Base-by-base conservation (phyloP, 2,113 vertebrate genomes). In the Salvelinus sp. region DNA sequence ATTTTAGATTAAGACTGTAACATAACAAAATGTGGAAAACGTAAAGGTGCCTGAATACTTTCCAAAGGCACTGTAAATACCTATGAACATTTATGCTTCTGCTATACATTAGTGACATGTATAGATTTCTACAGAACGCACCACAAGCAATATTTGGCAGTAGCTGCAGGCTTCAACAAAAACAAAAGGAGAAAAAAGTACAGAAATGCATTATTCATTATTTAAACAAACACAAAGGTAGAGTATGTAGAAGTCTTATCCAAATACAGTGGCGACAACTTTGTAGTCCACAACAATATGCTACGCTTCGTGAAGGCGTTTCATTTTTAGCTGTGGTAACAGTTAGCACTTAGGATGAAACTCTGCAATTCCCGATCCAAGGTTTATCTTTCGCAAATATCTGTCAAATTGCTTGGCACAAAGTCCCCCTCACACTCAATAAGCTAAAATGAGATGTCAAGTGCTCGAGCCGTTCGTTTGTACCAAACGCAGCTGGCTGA, bases 301-400 rank as follows among this genome's bases (percentile, higher is more conserved):
- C 33, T 33, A 7, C 6, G 1, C 33, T 33, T 33, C 30, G 12
- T 28, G 25, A 54, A 18, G 25, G 64, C 22, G 1, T 28, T 27
- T 28, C 16, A 27, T 66, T 65, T 76, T 74, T 63, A 73, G 81
- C 79, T 69, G 63, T 71, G 78, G 81, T 77, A 87, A 84, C 82
- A 76, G 82, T 83, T 87, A 83, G 79, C 69, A 67, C 83, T 77
- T 77, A 84, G 81, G 81, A 85, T 82, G 3, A 86, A 73, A 79
- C 64, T 23, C 78, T 80, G 80, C 76, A 76, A 86, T 85, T 84
- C 76, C 76, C 82, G 82, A 89, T 87, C 83, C 80, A 71, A 83
- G 80, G 82, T 86, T 86, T 87, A 84, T 87, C 82, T 86, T 81
- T 83, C 75, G 80, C 80, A 89, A 89, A 89, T 87, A 87, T 83